A percentile compares a stretch with the other conserved stretches of the same genome.
phyloP scores from a whole-genome alignment of 2,888 invertebrate genomes.

The Maniola hyperantus region DNA sequence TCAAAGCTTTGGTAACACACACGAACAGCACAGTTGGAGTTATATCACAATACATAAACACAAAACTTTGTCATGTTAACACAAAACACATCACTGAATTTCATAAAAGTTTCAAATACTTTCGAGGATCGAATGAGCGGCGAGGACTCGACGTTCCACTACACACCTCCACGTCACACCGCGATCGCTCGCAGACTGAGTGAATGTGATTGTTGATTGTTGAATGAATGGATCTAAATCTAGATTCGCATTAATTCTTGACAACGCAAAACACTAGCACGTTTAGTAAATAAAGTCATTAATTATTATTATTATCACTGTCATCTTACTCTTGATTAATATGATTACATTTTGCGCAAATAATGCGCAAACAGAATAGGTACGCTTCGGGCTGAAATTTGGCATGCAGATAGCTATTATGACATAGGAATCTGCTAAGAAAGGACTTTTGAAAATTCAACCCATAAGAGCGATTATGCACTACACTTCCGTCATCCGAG shows the following conservation, averaged over 20 bases:
- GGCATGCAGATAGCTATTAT: too few species aligned
- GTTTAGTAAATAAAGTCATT: background rate
- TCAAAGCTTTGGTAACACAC: conserved; percentile 42
- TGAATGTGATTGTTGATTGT: conserved; percentile 41
- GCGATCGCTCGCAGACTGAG: conserved; percentile 60
- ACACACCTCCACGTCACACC: conserved; percentile 45
- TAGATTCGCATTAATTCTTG: conserved; percentile 29
- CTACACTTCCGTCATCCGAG: too few species aligned
- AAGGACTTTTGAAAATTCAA: too few species aligned
- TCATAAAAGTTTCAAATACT: conserved; percentile 53
- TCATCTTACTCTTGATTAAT: background rate
- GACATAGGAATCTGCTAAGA: too few species aligned
- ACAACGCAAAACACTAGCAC: conserved; percentile 23
- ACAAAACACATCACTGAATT: conserved; percentile 53
- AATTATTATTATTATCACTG: background rate
- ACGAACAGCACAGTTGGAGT: conserved; percentile 41
- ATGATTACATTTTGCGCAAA: background rate
- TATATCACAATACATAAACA: conserved; percentile 57
- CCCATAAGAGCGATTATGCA: too few species aligned
- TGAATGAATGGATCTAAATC: conserved; percentile 38
- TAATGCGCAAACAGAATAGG: too few species aligned
- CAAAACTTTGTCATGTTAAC: conserved; percentile 57
- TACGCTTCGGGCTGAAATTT: too few species aligned
- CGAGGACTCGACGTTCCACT: conserved; percentile 30
- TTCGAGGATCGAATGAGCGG: conserved; percentile 53